Evolutionary conservation across 2,113 vertebrate species (phyloP).

Genomic region (Crotalus viridis): DNA sequence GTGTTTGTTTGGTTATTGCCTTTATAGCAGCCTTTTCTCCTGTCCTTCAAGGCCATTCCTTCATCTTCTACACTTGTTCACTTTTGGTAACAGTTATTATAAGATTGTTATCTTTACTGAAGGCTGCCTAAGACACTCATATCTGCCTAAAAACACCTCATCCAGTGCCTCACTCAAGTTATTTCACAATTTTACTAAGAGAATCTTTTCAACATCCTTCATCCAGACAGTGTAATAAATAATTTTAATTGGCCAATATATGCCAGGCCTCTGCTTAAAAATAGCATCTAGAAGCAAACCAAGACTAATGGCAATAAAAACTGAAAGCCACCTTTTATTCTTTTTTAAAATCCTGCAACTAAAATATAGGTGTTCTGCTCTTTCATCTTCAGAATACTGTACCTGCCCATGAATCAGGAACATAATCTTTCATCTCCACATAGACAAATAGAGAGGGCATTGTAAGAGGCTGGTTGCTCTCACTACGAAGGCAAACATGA

Average conservation of each 20-base stretch:
- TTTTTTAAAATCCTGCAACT: neutral
- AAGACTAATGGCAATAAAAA: neutral
- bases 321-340: neutral
- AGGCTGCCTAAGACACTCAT: neutral
- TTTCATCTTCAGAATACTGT: fast-evolving
- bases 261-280: neutral
- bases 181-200: neutral
- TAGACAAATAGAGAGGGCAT: slow-evolving; percentile 89
- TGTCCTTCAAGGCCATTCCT: neutral
- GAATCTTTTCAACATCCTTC: neutral
- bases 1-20: neutral
- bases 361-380: neutral
- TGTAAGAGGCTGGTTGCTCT: slow-evolving; percentile 92
- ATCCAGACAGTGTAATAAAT: neutral
- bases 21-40: neutral
- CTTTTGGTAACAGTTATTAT: neutral
- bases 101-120: neutral
- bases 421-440: slow-evolving; percentile 95
- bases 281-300: neutral
- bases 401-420: slow-evolving; percentile 95
- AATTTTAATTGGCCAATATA: neutral
- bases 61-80: neutral
- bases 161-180: neutral
- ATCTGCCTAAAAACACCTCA: neutral
- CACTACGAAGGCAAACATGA: slow-evolving; percentile 88